These are phyloP conservation scores for Helarctos malayanus DNA, from an alignment of 2,797 vertebrate genomes.

Conservation along the genomic window DNA sequence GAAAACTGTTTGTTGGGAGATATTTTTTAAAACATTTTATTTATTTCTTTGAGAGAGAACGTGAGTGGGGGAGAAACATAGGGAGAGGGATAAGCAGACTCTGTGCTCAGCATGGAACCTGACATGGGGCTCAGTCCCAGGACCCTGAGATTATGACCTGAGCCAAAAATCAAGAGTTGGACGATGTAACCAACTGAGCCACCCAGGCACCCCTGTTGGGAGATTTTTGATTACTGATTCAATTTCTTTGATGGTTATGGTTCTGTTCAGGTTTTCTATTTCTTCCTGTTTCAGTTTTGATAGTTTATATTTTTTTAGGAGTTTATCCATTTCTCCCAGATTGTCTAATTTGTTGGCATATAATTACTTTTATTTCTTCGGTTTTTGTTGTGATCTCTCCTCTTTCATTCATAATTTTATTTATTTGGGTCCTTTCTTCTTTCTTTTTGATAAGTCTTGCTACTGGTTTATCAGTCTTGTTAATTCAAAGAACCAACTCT, in stretches of 20 bases:
- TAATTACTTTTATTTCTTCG: background rate
- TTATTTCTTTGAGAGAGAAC: background rate
- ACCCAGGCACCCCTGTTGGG: background rate
- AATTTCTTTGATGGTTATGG: background rate
- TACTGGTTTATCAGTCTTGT: background rate
- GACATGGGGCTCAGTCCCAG: background rate
- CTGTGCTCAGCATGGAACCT: background rate
- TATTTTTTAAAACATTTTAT: background rate
- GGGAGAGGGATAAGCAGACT: background rate
- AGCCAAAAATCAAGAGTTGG: background rate
- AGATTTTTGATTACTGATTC: background rate
- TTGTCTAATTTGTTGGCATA: background rate
- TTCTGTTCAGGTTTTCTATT: background rate
- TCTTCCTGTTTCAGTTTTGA: background rate
- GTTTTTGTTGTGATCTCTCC: background rate
- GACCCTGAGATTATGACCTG: background rate
- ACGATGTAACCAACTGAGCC: background rate
- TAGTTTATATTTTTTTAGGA: background rate
- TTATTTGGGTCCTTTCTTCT: background rate
- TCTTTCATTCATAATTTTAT: background rate
- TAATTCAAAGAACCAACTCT: background rate
- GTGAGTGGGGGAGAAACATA: background rate
- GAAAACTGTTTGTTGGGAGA: background rate
- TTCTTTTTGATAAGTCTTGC: background rate
- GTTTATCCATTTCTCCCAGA: background rate